These are phyloP conservation scores for Furcula furcula DNA, from an alignment of 2,888 invertebrate genomes.

Conservation along the genomic window DNA sequence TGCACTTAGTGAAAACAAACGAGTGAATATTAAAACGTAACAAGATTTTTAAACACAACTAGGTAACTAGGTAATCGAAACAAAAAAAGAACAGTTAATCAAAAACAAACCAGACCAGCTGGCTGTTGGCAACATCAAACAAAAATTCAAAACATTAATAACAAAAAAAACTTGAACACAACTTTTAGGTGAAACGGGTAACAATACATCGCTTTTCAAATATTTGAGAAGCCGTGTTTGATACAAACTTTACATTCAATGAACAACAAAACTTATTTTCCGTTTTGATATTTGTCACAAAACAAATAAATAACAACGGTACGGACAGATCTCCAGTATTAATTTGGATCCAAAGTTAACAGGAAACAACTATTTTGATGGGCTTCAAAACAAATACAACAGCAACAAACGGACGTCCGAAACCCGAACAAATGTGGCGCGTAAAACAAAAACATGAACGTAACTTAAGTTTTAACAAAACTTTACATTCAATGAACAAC, in stretches of 20 bases:
- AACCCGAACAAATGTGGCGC: conserved; percentile 36
- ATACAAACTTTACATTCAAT: conserved; percentile 13
- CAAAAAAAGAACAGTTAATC: conserved; percentile 3
- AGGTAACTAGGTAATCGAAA: background rate
- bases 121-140: conserved; percentile 17
- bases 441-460: conserved; percentile 45
- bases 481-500: conserved; percentile 7
- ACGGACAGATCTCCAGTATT: conserved; percentile 10
- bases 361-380: conserved; percentile 19
- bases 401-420: conserved; percentile 26
- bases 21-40: conserved; percentile 5
- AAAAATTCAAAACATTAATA: conserved; percentile 22
- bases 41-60: conserved; percentile 15
- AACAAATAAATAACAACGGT: conserved; percentile 11
- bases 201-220: conserved; percentile 5
- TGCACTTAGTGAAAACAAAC: background rate
- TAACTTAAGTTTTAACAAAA: conserved; percentile 48
- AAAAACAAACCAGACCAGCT: conserved; percentile 27
- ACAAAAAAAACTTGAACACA: conserved; percentile 31
- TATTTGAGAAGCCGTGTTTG: conserved; percentile 8
- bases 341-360: conserved; percentile 22
- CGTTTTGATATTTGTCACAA: conserved; percentile 3
- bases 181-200: conserved; percentile 17
- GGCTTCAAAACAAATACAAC: conserved; percentile 19
- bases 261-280: conserved; percentile 1